These are phyloP conservation scores for Oryctolagus cuniculus DNA, from an alignment of 2,113 vertebrate species.

Conservation along the genomic window mOryCun1.1 NC_091453.1:48849501-48850000, in stretches of 20 bases:
- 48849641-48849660: background rate
- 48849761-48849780: background rate
- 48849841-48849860: constrained; percentile 52
- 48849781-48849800: background rate
- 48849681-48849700: background rate
- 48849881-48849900: constrained; percentile 24
- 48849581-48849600: background rate
- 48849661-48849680: background rate
- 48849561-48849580: background rate
- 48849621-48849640: background rate
- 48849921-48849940: constrained; percentile 48
- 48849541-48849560: background rate
- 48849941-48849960: constrained; percentile 55
- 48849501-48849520: background rate
- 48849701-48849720: background rate
- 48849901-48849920: constrained; percentile 42
- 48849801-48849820: constrained; percentile 44
- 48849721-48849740: background rate
- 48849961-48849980: constrained; percentile 65
- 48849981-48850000: background rate
- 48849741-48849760: background rate
- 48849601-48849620: background rate
- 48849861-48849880: constrained; percentile 67
- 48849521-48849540: background rate
- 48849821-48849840: constrained; percentile 64